These are phyloP conservation scores for Speoplatyrhinus poulsoni DNA, from an alignment of 2,113 vertebrate species.

Conservation along the genomic window DNA sequence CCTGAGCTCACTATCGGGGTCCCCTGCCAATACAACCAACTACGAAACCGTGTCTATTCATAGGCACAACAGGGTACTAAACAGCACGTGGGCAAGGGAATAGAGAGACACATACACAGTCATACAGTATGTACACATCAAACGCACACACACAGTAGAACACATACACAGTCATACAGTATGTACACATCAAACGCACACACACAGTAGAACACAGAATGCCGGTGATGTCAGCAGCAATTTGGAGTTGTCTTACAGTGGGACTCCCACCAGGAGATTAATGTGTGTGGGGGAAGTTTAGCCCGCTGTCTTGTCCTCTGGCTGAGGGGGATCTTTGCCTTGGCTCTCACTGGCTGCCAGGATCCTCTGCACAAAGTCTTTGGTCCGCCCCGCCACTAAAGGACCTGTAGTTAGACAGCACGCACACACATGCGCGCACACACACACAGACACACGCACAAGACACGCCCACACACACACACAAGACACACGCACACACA, in stretches of 20 bases:
- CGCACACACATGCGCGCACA: background rate
- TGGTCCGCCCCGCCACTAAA: slow-evolving; percentile 76
- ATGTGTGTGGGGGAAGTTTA: slow-evolving; percentile 21
- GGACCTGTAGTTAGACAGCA: slow-evolving; percentile 58
- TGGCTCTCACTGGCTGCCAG: slow-evolving; percentile 68
- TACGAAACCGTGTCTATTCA: slow-evolving; percentile 79
- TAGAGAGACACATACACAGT: slow-evolving; percentile 41
- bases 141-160: too few relatives aligned
- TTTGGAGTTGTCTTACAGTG: background rate
- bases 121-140: slow-evolving; percentile 40
- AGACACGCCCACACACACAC: too few relatives aligned
- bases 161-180: slow-evolving; percentile 46
- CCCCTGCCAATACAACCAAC: slow-evolving; percentile 63
- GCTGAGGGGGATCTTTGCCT: slow-evolving; percentile 31
- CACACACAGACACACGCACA: too few relatives aligned
- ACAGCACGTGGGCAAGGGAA: slow-evolving; percentile 58
- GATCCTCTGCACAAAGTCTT: slow-evolving; percentile 77
- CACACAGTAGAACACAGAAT: too few relatives aligned
- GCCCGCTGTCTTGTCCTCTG: slow-evolving; percentile 32
- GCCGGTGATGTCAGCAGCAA: too few relatives aligned
- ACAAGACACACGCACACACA: too few relatives aligned
- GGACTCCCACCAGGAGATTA: background rate
- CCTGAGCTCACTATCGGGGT: slow-evolving; percentile 50
- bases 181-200: slow-evolving; percentile 6
- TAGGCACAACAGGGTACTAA: slow-evolving; percentile 75